Evolutionary conservation across 2,888 invertebrate genomes (phyloP), one percentile per base, ranked within the genome.

Genomic region (Melieria picta): DNA sequence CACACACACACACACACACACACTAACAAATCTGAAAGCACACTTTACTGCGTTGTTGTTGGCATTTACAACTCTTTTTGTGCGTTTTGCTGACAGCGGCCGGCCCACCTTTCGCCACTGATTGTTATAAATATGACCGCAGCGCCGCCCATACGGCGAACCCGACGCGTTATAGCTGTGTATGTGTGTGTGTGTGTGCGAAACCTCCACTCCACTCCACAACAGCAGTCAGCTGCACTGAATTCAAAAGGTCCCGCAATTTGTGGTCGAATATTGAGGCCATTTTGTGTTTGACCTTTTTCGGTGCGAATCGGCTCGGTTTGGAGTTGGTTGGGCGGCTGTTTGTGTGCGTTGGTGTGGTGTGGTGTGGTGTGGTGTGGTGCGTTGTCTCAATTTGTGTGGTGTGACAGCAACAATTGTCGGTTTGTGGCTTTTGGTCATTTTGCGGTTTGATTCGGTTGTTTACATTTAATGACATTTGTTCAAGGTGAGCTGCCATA

Each of bases 91-190:
- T 48, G 16, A 62, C 65, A 61, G 64, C 66, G 47, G 65, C 71
- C 67, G 69, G 69, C 73, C 71, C 11, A 56, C 65, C 65, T 56
- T 71, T 55, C 72, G 72, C 65, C 78, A 71, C 76, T 80, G 80
- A 81, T 81, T 81, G 81, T 81, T 80, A 79, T 78, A 80, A 79
- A 77, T 77, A 73, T 72, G 75, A 73, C 65, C 61, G 46, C 50
- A 30, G 30, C 30, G 30, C 30, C 30, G 30, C 30, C 30, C 30
- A 30, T 30, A 30, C 30, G 30, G 30, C 30, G 30, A 30, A 30
- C 30, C 30, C 2, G 30, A 30, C 30, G 30, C 30, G 30, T 30
- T 30, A 3, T 30, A 2, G 30, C 30, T 30, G 30, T 30, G 30
- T 30, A 2, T 16, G 16, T 30, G 30, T 30, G 30, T 30, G 30